Conservation (phyloP, 2,113 vertebrate genomes). For the Columba janthina region DNA sequence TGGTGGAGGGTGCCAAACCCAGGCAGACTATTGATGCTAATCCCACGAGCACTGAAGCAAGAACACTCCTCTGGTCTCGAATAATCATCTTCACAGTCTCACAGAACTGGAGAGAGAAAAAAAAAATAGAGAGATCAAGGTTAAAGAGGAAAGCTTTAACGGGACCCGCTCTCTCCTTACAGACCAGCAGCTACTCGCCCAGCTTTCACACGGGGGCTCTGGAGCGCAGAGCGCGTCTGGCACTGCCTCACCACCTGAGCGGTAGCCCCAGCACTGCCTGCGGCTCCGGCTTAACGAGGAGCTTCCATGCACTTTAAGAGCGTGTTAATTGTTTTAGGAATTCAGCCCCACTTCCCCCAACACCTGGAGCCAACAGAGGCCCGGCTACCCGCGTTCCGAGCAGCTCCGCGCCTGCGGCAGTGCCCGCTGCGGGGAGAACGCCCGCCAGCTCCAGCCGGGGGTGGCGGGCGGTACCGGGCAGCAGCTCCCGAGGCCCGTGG, state of each 20-base stretch:
- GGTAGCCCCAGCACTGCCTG: neutral
- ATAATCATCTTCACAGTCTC: conserved; percentile 87
- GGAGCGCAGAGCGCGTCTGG: no score
- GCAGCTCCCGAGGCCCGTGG: neutral
- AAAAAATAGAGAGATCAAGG: neutral
- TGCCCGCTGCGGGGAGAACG: neutral
- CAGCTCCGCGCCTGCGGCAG: neutral
- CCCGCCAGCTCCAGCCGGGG: neutral
- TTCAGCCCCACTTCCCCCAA: neutral
- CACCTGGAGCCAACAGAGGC: neutral
- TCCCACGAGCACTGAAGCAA: conserved; percentile 82
- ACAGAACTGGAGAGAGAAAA: conserved; percentile 81
- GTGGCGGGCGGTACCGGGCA: neutral
- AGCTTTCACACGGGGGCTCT: neutral
- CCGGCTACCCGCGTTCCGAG: neutral
- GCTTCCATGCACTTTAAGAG: no score
- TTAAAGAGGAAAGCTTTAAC: neutral
- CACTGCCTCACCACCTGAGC: neutral
- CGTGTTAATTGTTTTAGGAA: fast-evolving
- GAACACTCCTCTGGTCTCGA: conserved; percentile 89
- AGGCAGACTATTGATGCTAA: conserved; percentile 80
- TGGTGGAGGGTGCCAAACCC: conserved; percentile 83
- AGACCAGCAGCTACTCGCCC: fast-evolving
- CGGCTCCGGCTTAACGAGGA: neutral
- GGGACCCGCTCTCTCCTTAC: neutral